A percentile compares a stretch with the other conserved stretches of the same genome.
phyloP scores from a whole-genome alignment of 2,797 vertebrate genomes.

The Rhinella marina region DNA sequence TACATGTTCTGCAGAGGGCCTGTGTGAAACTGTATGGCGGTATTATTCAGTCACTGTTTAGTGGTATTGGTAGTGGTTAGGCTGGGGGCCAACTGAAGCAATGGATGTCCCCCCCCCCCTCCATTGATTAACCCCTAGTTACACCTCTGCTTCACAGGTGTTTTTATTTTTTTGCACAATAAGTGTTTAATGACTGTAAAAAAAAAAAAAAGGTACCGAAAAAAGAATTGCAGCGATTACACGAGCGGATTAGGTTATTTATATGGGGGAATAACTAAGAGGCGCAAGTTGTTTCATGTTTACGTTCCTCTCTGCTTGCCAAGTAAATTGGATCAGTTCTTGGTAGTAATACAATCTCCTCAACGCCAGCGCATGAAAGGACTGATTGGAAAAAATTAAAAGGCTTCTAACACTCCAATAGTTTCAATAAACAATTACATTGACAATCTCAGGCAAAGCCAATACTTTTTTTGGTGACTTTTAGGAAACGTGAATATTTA shows the following conservation, averaged over 20 bases:
- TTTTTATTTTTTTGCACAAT: no score
- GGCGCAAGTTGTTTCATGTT: background rate
- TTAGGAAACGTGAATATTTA: no score
- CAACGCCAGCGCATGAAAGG: background rate
- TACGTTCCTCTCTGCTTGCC: background rate
- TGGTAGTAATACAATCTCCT: background rate
- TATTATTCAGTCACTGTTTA: no score
- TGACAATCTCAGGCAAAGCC: background rate
- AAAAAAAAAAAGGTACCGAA: background rate
- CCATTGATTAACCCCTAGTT: no score
- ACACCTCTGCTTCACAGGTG: no score
- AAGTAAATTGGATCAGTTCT: constrained; percentile 5
- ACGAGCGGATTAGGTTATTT: background rate
- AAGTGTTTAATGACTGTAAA: no score
- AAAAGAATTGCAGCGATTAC: background rate
- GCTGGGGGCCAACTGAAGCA: no score
- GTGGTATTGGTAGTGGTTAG: no score
- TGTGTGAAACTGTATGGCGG: no score
- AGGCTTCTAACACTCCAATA: background rate
- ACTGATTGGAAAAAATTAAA: background rate
- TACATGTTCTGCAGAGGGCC: no score
- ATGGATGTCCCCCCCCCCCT: no score
- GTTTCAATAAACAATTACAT: background rate
- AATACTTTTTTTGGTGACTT: background rate
- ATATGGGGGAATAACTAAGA: background rate